Percentiles rank a stretch among this genome's conserved stretches.
phyloP scores from a whole-genome alignment of 2,113 vertebrate genomes.

The Rhinoderma darwinii region DNA sequence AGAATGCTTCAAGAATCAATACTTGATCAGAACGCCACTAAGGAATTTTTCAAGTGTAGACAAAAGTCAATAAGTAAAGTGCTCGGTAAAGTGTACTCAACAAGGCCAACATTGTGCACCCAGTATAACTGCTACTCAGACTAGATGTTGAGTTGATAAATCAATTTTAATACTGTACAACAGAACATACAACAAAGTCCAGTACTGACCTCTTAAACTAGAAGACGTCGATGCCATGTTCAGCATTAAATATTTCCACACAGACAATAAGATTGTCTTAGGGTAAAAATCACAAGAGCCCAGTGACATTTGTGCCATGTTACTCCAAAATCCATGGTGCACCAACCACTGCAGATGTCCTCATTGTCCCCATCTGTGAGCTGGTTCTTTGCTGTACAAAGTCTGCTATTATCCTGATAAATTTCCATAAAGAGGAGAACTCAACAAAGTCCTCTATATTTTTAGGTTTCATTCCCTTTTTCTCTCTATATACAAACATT shows the following conservation, averaged over 20 bases:
- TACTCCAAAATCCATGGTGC: constrained; percentile 40
- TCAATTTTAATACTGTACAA: constrained; percentile 34
- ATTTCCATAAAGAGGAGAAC: constrained; percentile 46
- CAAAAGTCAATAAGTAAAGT: constrained; percentile 3
- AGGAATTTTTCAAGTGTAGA: background rate
- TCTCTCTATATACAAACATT: constrained; percentile 66
- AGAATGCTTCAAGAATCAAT: background rate
- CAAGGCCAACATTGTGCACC: background rate
- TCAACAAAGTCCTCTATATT: constrained; percentile 36
- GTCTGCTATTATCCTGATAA: constrained; percentile 40
- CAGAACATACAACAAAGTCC: constrained; percentile 31
- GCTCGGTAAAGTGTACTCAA: background rate
- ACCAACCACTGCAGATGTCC: constrained; percentile 52
- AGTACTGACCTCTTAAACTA: constrained; percentile 49
- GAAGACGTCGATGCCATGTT: constrained; percentile 22
- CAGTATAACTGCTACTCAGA: constrained; percentile 3
- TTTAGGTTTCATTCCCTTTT: background rate
- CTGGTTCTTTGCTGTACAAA: constrained; percentile 33
- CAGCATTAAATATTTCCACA: constrained; percentile 47
- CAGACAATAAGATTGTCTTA: constrained; percentile 36
- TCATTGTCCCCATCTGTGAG: constrained; percentile 47
- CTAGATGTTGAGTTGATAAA: constrained; percentile 28
- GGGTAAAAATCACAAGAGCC: constrained; percentile 36
- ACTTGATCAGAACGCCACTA: background rate
- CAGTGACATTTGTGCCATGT: constrained; percentile 39